Conservation (phyloP, 2,888 invertebrate genomes). For the Rutpela maculata region DNA sequence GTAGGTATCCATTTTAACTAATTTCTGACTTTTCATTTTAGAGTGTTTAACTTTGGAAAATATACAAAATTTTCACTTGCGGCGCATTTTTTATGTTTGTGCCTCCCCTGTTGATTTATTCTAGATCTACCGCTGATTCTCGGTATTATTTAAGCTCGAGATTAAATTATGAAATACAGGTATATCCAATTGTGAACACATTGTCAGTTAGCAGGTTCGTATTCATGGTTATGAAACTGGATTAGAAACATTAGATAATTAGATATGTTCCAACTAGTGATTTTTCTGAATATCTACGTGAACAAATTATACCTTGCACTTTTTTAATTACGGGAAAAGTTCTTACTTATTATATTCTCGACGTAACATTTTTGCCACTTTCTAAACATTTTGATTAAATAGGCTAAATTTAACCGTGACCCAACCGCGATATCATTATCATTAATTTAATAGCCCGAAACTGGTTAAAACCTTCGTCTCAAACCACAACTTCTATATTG, state of each 20-base stretch:
- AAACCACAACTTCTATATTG: neutral
- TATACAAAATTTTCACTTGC: too few species aligned
- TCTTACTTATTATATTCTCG: too few species aligned
- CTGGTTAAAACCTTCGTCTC: constrained; percentile 3
- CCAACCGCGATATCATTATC: constrained; percentile 1
- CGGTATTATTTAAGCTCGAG: too few species aligned
- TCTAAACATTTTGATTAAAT: neutral
- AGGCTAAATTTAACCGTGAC: constrained; percentile 13
- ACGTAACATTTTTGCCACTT: neutral
- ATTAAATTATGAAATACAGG: too few species aligned
- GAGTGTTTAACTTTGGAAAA: too few species aligned
- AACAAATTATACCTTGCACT: neutral
- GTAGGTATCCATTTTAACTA: too few species aligned
- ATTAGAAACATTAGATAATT: neutral
- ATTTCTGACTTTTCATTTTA: too few species aligned
- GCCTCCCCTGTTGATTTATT: too few species aligned
- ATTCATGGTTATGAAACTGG: neutral
- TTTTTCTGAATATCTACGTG: neutral
- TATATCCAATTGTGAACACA: neutral
- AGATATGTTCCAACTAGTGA: neutral
- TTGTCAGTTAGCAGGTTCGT: neutral
- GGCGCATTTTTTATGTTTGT: too few species aligned
- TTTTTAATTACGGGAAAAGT: neutral
- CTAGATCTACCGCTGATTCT: too few species aligned
- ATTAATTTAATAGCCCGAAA: constrained; percentile 19